Evolutionary conservation across 2,888 invertebrate genomes (phyloP), one percentile per base, ranked within the genome.

Genomic region (Mayetiola destructor): DNA sequence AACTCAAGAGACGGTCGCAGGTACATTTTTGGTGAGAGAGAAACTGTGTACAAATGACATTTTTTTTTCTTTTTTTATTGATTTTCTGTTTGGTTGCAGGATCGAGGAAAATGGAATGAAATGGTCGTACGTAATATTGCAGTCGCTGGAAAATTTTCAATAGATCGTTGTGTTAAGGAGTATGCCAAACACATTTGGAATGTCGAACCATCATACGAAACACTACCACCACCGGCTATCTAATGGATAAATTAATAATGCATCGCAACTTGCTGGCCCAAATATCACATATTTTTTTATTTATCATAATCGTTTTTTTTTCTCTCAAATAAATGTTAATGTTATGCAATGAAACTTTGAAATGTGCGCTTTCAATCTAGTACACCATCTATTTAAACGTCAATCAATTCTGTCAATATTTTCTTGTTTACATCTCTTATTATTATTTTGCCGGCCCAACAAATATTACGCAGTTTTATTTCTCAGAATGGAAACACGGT

Each of bases 401-500:
- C n/a, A n/a, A n/a, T n/a, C n/a, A n/a, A n/a, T n/a, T n/a, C n/a
- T n/a, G n/a, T n/a, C n/a, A n/a, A n/a, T n/a, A n/a, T n/a, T n/a
- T n/a, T n/a, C n/a, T n/a, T n/a, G n/a, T n/a, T n/a, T n/a, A n/a
- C n/a, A n/a, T n/a, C n/a, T n/a, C n/a, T n/a, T n/a, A n/a, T n/a
- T n/a, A n/a, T n/a, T n/a, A n/a, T n/a, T n/a, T n/a, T n/a, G n/a
- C n/a, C n/a, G n/a, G n/a, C n/a, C n/a, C n/a, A n/a, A n/a, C n/a
- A n/a, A n/a, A n/a, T n/a, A n/a, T n/a, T n/a, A n/a, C n/a, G n/a
- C n/a, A n/a, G n/a, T n/a, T n/a, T n/a, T n/a, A n/a, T n/a, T n/a
- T n/a, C 32, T 39, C 52, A 53, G 3, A 27, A 57, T 57, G 57
- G 57, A 57, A 10, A 52, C 36, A 48, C 8, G 70, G 56, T 69